Evolutionary conservation across 2,888 invertebrate species (phyloP).

Genomic region (Phengaris alcon): DNA sequence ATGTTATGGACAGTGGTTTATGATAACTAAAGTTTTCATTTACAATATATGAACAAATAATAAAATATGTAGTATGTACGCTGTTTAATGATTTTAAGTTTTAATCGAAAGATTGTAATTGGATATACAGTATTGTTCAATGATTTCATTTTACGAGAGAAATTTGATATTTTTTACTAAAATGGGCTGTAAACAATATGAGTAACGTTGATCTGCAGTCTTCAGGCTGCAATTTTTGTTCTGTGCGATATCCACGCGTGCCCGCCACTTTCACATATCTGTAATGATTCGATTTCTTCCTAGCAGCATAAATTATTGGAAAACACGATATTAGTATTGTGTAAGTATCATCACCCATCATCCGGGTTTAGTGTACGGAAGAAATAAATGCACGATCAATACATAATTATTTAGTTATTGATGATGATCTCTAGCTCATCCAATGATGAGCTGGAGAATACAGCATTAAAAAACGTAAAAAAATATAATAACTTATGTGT

Average conservation of each 20-base stretch:
- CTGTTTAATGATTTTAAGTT: neutral
- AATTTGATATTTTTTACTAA: neutral
- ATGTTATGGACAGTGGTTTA: neutral
- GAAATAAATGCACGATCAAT: no score
- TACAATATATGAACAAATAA: neutral
- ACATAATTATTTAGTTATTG: no score
- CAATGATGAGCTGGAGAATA: no score
- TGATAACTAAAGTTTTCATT: neutral
- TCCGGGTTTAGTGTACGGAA: slow-evolving; percentile 11
- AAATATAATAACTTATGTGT: no score
- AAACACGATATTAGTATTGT: slow-evolving; percentile 27
- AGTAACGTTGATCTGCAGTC: neutral
- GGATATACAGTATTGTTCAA: neutral
- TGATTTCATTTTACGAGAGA: neutral
- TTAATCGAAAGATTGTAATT: neutral
- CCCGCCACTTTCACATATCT: slow-evolving; percentile 35
- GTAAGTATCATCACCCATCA: slow-evolving; percentile 22
- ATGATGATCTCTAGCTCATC: no score
- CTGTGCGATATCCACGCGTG: slow-evolving; percentile 26
- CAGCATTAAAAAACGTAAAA: no score
- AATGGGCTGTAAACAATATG: slow-evolving; percentile 7
- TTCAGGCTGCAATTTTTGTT: slow-evolving; percentile 6
- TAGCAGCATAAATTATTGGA: slow-evolving; percentile 29
- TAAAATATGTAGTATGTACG: neutral
- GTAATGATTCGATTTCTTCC: slow-evolving; percentile 31